Conservation (phyloP, 1,140 invertebrate genomes). For the Hirudo medicinalis region DNA sequence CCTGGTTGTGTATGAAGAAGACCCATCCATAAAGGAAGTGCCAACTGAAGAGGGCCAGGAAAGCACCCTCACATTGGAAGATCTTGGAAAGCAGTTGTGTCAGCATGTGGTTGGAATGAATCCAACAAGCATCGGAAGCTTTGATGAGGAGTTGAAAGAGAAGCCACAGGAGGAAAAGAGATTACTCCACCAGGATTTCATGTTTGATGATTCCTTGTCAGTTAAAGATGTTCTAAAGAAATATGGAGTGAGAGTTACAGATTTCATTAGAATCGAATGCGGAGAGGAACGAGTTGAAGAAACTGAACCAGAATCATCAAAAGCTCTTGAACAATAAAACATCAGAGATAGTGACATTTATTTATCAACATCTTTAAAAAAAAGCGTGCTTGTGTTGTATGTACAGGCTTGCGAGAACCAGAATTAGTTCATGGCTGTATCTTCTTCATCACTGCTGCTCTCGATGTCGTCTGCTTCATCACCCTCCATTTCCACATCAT, state of each 20-base stretch:
- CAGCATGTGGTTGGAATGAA: conserved; percentile 86
- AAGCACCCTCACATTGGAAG: conserved; percentile 35
- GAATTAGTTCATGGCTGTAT: background rate
- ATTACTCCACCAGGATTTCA: conserved; percentile 71
- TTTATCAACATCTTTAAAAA: no score
- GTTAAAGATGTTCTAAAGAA: conserved; percentile 60
- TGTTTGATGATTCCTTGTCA: conserved; percentile 59
- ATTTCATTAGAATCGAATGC: conserved; percentile 72
- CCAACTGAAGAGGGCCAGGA: conserved; percentile 13
- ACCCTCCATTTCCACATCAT: background rate
- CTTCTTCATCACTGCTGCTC: background rate
- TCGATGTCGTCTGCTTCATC: conserved; percentile 3
- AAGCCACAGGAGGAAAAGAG: conserved; percentile 37
- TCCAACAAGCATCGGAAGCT: conserved; percentile 47
- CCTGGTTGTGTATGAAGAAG: conserved; percentile 53
- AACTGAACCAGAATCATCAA: background rate
- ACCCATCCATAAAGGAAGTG: conserved; percentile 16
- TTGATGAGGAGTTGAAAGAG: conserved; percentile 52
- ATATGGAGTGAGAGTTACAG: conserved; percentile 55
- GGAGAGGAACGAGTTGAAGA: conserved; percentile 43
- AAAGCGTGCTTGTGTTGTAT: no score
- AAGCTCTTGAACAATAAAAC: background rate
- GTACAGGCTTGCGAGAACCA: background rate
- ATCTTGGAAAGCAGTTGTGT: conserved; percentile 59
- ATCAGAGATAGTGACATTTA: background rate